Evolutionary conservation across 2,797 vertebrate species (phyloP).

Genomic region (Muscicapa striata): DNA sequence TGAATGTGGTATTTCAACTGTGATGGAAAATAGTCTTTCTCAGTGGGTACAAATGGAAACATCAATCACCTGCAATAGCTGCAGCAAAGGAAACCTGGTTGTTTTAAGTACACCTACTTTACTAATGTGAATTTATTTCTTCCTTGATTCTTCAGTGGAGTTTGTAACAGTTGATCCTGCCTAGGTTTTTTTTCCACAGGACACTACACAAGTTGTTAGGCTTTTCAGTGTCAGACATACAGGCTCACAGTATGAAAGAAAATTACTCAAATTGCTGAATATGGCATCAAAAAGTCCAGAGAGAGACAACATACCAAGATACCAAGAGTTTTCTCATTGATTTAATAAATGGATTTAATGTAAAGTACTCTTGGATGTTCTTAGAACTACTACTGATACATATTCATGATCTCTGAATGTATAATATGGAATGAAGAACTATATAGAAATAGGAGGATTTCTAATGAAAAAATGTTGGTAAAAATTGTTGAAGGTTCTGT

Average conservation of each 20-base stretch:
- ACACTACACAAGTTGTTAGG: background rate
- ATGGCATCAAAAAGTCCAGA: background rate
- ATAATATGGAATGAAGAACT: background rate
- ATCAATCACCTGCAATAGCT: background rate
- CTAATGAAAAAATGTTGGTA: background rate
- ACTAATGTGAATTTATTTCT: background rate
- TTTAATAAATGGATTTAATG: background rate
- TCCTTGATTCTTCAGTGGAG: background rate
- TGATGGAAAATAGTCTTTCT: background rate
- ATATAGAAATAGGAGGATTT: background rate
- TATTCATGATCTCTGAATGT: background rate
- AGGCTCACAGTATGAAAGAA: background rate
- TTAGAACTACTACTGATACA: background rate
- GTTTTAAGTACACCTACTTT: background rate
- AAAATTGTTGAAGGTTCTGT: slow-evolving; percentile 39
- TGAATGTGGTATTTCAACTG: background rate
- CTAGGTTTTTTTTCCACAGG: background rate
- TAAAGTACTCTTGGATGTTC: background rate
- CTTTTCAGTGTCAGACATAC: background rate
- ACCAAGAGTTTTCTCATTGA: background rate
- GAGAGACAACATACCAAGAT: background rate
- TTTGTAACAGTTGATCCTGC: background rate
- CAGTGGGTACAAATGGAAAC: background rate
- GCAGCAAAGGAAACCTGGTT: background rate
- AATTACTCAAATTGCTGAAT: background rate